Evolutionary conservation across 2,113 vertebrate genomes (phyloP), one percentile per base, ranked within the genome.

Genomic region (Glareola pratincola): DNA sequence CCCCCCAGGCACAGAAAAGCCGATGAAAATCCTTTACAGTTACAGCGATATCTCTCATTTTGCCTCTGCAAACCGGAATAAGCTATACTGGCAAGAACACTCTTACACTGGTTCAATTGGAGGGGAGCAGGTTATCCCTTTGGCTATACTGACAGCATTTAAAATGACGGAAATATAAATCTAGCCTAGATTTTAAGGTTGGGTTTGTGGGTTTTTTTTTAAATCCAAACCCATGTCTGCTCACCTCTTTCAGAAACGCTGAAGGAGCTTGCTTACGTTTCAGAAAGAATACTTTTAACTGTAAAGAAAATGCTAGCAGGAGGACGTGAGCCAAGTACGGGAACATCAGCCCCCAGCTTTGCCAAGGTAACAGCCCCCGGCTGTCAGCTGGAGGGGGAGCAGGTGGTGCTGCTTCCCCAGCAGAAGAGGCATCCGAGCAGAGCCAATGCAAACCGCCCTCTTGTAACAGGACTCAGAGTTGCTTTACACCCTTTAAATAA

Each of bases 301-400:
- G 45, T 26, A 63, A 83, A 66, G 76, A 90, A 64, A 92, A 51
- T 2, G 41, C 47, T 66, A 34, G 67, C 36, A 53, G 94, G 81
- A 72, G 47, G 93, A 92, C 59, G 83, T 0, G 77, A 97, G 64
- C 96, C 96, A 95, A 63, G 71, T 4, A 32, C 6, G 81, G 92
- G 26, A 89, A 90, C 59, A 45, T 6, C 91, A 88, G 85, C 84
- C 94, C 88, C 83, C 95, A 59, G 68, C 48, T 68, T 36, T 74
- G 62, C 64, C 87, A 75, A 95, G 16, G 2, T 69, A 14, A 90
- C 51, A 59, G 34, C 20, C 83, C 57, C 30, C 13, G 34, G 76
- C 84, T 92, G 87, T n/a, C 95, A 95, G 24, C 45, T 20, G 71
- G 88, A 77, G 86, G 91, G 85, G 96, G 95, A 91, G 93, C 68